Evolutionary conservation across 2,797 vertebrate genomes (phyloP).

Genomic region (Propithecus deckenii): DNA sequence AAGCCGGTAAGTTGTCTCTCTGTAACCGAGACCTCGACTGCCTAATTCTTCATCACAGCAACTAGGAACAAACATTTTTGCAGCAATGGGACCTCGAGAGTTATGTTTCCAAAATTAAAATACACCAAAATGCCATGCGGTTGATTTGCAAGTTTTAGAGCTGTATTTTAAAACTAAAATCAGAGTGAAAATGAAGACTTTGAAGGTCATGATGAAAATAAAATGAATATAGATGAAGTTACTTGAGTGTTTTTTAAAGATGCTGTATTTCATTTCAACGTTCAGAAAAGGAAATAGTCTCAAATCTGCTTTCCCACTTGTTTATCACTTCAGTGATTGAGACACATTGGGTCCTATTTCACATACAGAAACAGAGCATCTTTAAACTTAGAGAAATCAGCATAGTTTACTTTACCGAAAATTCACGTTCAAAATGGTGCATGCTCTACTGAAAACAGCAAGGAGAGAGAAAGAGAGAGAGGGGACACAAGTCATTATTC

Average conservation of each 20-base stretch:
- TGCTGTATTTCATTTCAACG: slow-evolving; percentile 81
- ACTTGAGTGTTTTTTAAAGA: slow-evolving; percentile 83
- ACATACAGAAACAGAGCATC: slow-evolving; percentile 87
- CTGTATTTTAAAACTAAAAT: slow-evolving; percentile 79
- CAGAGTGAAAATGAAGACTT: slow-evolving; percentile 76
- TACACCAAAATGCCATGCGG: slow-evolving; percentile 74
- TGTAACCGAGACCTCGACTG: not conserved
- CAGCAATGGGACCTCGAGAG: slow-evolving; percentile 2
- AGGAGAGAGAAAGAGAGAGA: slow-evolving; percentile 86
- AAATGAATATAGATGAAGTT: slow-evolving; percentile 79
- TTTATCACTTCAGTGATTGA: slow-evolving; percentile 53
- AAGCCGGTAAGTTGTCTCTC: not conserved
- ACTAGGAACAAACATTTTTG: not conserved
- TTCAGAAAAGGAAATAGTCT: slow-evolving; percentile 42
- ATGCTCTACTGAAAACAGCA: slow-evolving; percentile 97
- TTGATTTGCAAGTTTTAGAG: slow-evolving; percentile 79
- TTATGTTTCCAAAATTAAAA: slow-evolving; percentile 49
- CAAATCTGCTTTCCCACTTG: slow-evolving; percentile 67
- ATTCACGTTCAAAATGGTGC: slow-evolving; percentile 96
- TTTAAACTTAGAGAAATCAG: slow-evolving; percentile 90
- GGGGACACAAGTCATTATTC: slow-evolving; percentile 84
- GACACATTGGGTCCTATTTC: slow-evolving; percentile 65
- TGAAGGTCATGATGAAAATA: slow-evolving; percentile 80
- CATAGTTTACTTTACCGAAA: slow-evolving; percentile 96
- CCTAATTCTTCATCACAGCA: not conserved